Percentiles rank a stretch among this genome's conserved stretches.
phyloP scores from a whole-genome alignment of 2,888 invertebrate species.

The Caenorhabditis imperialis region DNA sequence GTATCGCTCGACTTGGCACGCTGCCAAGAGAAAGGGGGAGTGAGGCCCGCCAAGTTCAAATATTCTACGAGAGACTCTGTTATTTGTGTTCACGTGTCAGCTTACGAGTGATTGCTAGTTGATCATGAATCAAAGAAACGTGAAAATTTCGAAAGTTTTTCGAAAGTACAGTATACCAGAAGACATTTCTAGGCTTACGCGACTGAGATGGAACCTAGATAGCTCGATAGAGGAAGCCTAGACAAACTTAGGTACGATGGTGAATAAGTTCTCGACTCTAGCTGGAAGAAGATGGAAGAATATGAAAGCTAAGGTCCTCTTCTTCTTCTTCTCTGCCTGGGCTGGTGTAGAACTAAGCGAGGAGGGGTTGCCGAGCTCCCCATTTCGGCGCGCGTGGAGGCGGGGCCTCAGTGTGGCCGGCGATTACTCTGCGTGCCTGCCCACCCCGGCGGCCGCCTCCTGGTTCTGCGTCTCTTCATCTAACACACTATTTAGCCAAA shows the following conservation, averaged over 20 bases:
- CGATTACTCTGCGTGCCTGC: slow-evolving; percentile 62
- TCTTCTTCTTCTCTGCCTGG: slow-evolving; percentile 29
- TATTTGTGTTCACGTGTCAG: slow-evolving; percentile 12
- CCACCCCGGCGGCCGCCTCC: slow-evolving; percentile 50
- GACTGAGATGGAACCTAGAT: neutral
- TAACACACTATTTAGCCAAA: slow-evolving; percentile 16
- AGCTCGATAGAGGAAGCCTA: neutral
- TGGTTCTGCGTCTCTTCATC: slow-evolving; percentile 34
- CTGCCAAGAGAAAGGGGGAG: slow-evolving; percentile 31
- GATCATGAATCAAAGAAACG: slow-evolving; percentile 4
- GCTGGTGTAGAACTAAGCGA: slow-evolving; percentile 54
- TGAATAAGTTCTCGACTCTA: neutral
- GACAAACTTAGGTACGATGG: neutral
- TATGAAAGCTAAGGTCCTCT: slow-evolving; percentile 45
- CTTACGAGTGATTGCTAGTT: neutral
- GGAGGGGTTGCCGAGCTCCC: slow-evolving; percentile 63
- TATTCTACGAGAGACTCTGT: slow-evolving; percentile 3
- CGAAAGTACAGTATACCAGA: neutral
- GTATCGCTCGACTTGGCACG: slow-evolving; percentile 29
- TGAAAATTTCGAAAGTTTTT: neutral
- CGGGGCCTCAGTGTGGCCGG: slow-evolving; percentile 57
- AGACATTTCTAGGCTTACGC: neutral
- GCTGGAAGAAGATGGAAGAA: slow-evolving; percentile 13
- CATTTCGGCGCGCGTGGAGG: slow-evolving; percentile 66
- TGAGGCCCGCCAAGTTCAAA: slow-evolving; percentile 41